These are phyloP conservation scores for Brachionus rotundiformis DNA, from an alignment of 1,140 invertebrate species.

Conservation along the genomic window DNA sequence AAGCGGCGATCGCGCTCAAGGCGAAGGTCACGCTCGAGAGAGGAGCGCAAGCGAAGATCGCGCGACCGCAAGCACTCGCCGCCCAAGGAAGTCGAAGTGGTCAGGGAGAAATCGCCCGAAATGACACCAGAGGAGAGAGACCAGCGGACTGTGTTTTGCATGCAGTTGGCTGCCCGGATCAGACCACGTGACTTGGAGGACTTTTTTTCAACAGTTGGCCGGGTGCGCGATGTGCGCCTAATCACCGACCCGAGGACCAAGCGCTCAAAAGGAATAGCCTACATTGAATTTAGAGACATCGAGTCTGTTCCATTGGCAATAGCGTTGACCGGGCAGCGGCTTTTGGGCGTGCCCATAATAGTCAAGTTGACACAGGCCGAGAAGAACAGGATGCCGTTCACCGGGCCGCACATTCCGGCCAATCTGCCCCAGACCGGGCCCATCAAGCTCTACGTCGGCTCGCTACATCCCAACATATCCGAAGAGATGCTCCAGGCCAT, in stretches of 20 bases:
- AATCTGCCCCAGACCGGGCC: conserved; percentile 71
- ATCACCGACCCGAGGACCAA: conserved; percentile 99
- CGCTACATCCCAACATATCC: conserved; percentile 96
- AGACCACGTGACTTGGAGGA: conserved; percentile 94
- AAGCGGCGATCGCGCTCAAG: neutral
- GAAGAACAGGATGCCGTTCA: conserved; percentile 75
- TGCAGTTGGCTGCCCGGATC: conserved; percentile 79
- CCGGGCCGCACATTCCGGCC: conserved; percentile 30
- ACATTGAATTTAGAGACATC: conserved; percentile 97
- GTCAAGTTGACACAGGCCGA: conserved; percentile 98
- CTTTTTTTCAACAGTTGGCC: conserved; percentile 97
- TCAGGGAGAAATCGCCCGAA: conserved; percentile 63
- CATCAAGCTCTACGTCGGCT: conserved; percentile 93
- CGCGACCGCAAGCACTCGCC: neutral
- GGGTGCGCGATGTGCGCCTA: conserved; percentile 94
- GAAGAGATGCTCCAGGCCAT: conserved; percentile 97
- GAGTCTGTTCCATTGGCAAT: conserved; percentile 95
- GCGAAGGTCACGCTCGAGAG: neutral
- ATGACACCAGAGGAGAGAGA: conserved; percentile 95
- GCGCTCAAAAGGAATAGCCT: conserved; percentile 97
- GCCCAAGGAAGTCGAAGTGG: neutral
- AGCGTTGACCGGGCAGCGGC: conserved; percentile 88
- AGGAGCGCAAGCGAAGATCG: neutral
- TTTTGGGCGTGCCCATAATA: conserved; percentile 94
- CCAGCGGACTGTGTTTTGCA: conserved; percentile 93